A percentile compares a stretch with the other conserved stretches of the same genome.
phyloP scores from a whole-genome alignment of 2,888 invertebrate species.

The Pseudolycoriella hygida region DNA sequence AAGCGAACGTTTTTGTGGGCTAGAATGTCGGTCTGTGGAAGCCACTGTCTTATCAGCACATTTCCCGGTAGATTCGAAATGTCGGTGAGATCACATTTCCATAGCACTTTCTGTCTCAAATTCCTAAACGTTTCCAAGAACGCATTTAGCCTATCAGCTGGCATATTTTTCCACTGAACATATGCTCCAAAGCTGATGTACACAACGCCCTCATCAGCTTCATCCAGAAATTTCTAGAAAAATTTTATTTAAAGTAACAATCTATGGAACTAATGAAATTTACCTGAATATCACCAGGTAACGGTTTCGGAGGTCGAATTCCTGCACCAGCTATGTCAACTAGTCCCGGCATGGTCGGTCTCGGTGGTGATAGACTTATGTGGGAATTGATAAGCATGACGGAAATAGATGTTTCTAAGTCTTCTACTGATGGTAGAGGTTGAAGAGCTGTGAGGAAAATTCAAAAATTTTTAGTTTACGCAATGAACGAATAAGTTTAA shows the following conservation, averaged over 20 bases:
- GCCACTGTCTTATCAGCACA: conserved; percentile 32
- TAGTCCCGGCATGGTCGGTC: conserved; percentile 27
- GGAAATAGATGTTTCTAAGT: conserved; percentile 31
- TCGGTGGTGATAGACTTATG: conserved; percentile 29
- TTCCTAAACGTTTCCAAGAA: conserved; percentile 25
- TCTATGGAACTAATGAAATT: too few relatives aligned
- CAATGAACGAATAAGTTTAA: too few relatives aligned
- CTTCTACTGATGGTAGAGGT: conserved; percentile 25
- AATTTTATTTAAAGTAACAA: background rate
- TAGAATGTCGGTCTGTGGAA: conserved; percentile 34
- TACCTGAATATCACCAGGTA: conserved; percentile 21
- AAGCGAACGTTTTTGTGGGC: conserved; percentile 29
- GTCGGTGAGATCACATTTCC: conserved; percentile 33
- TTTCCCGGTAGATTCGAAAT: conserved; percentile 25
- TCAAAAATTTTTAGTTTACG: too few relatives aligned
- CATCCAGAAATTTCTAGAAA: conserved; percentile 21
- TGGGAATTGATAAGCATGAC: conserved; percentile 34
- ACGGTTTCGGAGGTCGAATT: conserved; percentile 19
- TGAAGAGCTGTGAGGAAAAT: too few relatives aligned
- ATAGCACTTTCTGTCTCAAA: conserved; percentile 31
- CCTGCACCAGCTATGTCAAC: conserved; percentile 27
- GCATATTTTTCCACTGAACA: conserved; percentile 28
- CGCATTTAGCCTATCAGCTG: conserved; percentile 22
- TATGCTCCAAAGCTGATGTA: conserved; percentile 32
- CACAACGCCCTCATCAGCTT: conserved; percentile 27